These are phyloP conservation scores for Muricea muricata DNA, from an alignment of 92 coral and sea anemone species.

Conservation along the genomic window DNA sequence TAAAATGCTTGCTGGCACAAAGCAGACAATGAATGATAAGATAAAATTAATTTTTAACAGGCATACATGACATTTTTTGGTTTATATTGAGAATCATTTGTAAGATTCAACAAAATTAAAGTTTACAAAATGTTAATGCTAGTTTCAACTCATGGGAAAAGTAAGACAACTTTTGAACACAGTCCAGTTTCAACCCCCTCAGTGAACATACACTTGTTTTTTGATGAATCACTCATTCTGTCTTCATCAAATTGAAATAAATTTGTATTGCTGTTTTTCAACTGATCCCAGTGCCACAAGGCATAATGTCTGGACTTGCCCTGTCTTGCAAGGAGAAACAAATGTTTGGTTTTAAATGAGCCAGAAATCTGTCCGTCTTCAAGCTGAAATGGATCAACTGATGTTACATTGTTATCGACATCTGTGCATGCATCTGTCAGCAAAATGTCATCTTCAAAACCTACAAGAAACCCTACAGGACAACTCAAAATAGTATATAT, in stretches of 20 bases:
- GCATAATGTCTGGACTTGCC: slow-evolving; percentile 90
- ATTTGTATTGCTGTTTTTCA: slow-evolving; percentile 80
- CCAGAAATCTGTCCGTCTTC: background rate
- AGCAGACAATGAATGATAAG: background rate
- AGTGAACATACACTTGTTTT: slow-evolving; percentile 63
- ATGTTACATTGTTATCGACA: background rate
- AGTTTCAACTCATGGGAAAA: slow-evolving; percentile 14
- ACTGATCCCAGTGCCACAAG: slow-evolving; percentile 72
- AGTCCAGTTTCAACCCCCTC: slow-evolving; percentile 76
- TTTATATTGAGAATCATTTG: background rate
- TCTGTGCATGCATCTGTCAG: background rate
- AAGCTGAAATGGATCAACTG: background rate
- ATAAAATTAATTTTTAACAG: background rate
- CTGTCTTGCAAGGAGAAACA: slow-evolving; percentile 76
- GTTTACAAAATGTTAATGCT: background rate
- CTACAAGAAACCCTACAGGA: slow-evolving; percentile 23
- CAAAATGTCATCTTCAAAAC: slow-evolving; percentile 6
- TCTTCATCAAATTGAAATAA: slow-evolving; percentile 73
- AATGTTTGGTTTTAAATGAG: slow-evolving; percentile 28
- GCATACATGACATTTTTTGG: background rate
- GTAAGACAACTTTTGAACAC: slow-evolving; percentile 69
- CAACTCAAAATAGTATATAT: background rate
- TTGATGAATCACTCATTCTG: background rate
- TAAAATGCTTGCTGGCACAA: slow-evolving; percentile 5
- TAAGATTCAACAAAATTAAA: slow-evolving; percentile 14